Evolutionary conservation across 2,888 invertebrate species (phyloP), one percentile per base, ranked within the genome.

Genomic region (Eustalomyia histrio): DNA sequence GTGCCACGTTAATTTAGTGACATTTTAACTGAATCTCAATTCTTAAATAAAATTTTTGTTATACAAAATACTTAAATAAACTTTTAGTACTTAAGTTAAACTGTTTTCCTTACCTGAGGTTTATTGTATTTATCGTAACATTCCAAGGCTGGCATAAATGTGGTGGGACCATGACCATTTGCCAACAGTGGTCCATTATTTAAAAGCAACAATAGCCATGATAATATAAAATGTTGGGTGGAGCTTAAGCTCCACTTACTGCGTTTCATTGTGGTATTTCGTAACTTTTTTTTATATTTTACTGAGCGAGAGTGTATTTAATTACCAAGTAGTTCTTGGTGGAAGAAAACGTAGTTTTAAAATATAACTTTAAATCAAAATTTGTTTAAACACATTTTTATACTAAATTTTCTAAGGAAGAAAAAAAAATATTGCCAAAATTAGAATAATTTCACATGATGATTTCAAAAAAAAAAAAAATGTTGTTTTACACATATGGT

Each of bases 61-160:
- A 10, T 35, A 35, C 8, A 35, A 35, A 35, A 35, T 35, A 21
- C 21, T 21, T 35, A 3, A 35, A 35, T 35, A 2, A 21, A 21
- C 21, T 21, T 35, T 35, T 35, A 35, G 7, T 35, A 12, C 2
- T 12, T 39, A 35, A 12, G 39, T 12, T 5, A 39, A 39, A 39
- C 4, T 5, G 9, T 39, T 39, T 47, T 47, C 10, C 87, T 90
- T 88, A 93, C 92, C 92, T 92, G 92, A 12, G 93, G 92, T 86
- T 91, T 89, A 68, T 91, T 91, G 84, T 92, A 92, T 73, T 91
- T 90, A 87, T 92, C 92, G 85, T 93, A 92, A 86, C 93, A 93
- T 85, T 91, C 90, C 83, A 90, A 84, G 12, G 90, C 89, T 52
- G 90, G 90, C 88, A 89, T 87, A 76, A 88, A 90, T 43, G 90